Evolutionary conservation across 2,888 invertebrate species (phyloP), one percentile per base, ranked within the genome.

Genomic region (Melinaea menophilus): DNA sequence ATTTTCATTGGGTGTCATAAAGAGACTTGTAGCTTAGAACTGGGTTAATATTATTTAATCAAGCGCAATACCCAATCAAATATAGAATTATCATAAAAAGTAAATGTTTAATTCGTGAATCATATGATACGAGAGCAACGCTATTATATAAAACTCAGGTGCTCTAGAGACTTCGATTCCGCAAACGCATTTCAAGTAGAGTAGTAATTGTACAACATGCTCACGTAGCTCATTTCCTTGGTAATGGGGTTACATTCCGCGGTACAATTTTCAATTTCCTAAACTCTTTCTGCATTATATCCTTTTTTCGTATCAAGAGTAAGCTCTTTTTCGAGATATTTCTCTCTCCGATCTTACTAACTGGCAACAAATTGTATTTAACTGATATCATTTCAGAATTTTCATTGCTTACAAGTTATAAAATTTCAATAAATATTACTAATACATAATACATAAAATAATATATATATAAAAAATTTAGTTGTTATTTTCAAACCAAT

Each of bases 201-300:
- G 71, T 73, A 74, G 72, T 75, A 84, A 85, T 83, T 85, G 80
- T 79, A 80, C 81, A 85, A 82, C 84, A 86, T 83, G 84, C 82
- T 84, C 86, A 85, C 88, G 88, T 87, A 86, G 78, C 88, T 88
- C 86, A 88, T 88, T 88, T 88, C 88, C 88, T 82, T 81, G 81
- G 88, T 88, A 87, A 88, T 88, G 84, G 86, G 82, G 85, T 87
- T 86, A 86, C 85, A 87, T 84, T 86, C 86, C 87, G 84, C 79
- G 82, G 84, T 85, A 81, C 85, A 88, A 86, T 88, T 88, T 88
- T 88, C 88, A 88, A 88, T 88, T 88, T 88, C 88, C 87, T 85
- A 84, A 84, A 84, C 84, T 84, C 82, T 86, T 85, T 84, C 79
- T 81, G 77, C 76, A 81, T 86, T 81, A 85, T 80, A 79, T 80